These are phyloP conservation scores for Actenoides hombroni DNA, from an alignment of 2,113 vertebrate species.

Conservation along the genomic window DNA sequence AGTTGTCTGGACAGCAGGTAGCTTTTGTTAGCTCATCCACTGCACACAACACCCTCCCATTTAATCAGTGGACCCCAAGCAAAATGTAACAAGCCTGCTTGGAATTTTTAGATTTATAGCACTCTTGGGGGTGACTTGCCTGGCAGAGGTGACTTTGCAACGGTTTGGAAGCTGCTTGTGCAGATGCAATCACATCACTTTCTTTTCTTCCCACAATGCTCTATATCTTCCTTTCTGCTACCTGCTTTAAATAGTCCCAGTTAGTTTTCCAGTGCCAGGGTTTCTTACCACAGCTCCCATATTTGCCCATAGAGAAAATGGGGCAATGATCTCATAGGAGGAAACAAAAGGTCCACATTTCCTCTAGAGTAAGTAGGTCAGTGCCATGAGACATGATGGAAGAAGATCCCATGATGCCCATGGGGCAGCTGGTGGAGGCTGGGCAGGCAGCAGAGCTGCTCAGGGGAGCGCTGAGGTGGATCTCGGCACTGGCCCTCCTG, in stretches of 20 bases:
- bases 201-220: not conserved
- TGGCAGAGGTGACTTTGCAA: not conserved
- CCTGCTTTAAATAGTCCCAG: not conserved
- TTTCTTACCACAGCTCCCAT: not conserved
- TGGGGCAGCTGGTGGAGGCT: not conserved
- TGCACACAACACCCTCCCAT: fast-evolving
- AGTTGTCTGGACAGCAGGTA: not conserved
- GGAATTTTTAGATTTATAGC: not conserved
- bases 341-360: not conserved
- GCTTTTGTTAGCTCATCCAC: not conserved
- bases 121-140: not conserved
- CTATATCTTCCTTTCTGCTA: not conserved
- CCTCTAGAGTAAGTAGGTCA: conserved; percentile 33
- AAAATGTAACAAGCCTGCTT: not conserved
- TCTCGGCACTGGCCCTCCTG: not conserved
- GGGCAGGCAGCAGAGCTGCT: not conserved
- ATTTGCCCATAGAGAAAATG: not conserved
- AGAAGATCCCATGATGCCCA: not conserved
- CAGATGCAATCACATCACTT: not conserved
- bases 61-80: not conserved
- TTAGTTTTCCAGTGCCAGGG: not conserved
- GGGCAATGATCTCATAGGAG: conserved; percentile 28
- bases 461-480: not conserved
- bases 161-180: not conserved
- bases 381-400: fast-evolving